Base-by-base conservation (phyloP, 53 echinoderm and acorn worm species). In the Paracentrotus lividus region DNA sequence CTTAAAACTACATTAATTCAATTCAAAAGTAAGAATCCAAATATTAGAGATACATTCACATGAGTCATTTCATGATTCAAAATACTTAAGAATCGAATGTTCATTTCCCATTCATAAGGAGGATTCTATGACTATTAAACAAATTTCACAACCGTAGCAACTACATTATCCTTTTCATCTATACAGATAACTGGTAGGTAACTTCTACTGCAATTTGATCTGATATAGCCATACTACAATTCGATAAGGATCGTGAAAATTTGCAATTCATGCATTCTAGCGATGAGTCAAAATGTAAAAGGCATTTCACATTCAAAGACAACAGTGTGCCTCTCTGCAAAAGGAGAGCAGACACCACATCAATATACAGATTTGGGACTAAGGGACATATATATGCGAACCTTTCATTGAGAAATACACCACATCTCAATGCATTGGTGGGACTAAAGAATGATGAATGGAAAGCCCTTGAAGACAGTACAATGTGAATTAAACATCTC, bases 371-470 rank as follows among this genome's bases (percentile, higher is more conserved):
- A 49, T 27, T 29, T 85, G 85, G 85, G 85, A 85, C 85, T 51
- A 49, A 51, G 85, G 85, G 85, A 85, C 47, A 14, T 47, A 47
- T 26, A 85, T n/a, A n/a, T 23, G 47, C 27, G 85, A 85, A 47
- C 26, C 85, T 31, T 47, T 85, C 51, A 85, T 49, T 85, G 85
- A 85, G 85, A 49, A 85, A 38, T 49, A 85, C 85, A 85, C 85
- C 85, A 85, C 85, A 85, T 85, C 85, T 49, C 47, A 85, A 85
- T 85, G 85, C 85, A 85, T 51, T 27, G 49, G 29, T 27, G 47
- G 85, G 85, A 85, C 85, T 85, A 29, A 85, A 14, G 49, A 49
- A 85, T 85, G 85, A 85, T 85, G 85, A 85, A 47, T 72, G 72
- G 85, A 12, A 26, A 85, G 51, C 85, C 16, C 85, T 84, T 49